These are phyloP conservation scores for Nemurella pictetii DNA, from an alignment of 2,888 invertebrate genomes.

Conservation along the genomic window DNA sequence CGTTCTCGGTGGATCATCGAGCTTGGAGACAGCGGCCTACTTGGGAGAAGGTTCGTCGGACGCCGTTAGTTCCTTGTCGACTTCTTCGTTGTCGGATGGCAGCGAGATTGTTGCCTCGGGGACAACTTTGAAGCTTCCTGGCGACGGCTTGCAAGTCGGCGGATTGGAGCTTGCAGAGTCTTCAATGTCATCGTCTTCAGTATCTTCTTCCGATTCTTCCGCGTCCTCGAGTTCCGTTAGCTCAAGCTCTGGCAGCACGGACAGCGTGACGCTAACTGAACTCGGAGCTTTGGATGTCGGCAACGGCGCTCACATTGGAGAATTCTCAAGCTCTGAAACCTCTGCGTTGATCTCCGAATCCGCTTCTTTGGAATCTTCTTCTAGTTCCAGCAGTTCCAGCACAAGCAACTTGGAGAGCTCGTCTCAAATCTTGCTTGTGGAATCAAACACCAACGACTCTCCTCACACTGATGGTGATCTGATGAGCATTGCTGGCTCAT, in stretches of 20 bases:
- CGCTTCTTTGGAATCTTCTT: background rate
- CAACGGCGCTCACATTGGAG: background rate
- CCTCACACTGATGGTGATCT: too few species aligned
- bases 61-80: background rate
- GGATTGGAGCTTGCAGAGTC: background rate
- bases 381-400: background rate
- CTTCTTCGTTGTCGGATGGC: background rate
- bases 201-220: background rate
- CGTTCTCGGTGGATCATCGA: background rate
- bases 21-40: background rate
- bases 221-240: background rate
- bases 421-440: background rate
- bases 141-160: background rate
- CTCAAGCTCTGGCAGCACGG: background rate
- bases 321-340: background rate
- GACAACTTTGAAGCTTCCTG: too few species aligned
- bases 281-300: background rate
- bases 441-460: too few species aligned
- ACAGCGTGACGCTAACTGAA: background rate
- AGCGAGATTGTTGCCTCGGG: background rate
- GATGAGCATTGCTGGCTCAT: too few species aligned
- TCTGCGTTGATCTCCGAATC: background rate
- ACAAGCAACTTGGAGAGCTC: background rate
- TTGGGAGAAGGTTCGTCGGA: background rate
- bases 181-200: background rate